These are phyloP conservation scores for Drosophila rubida DNA, from an alignment of 2,888 invertebrate species.

Conservation along the genomic window DNA sequence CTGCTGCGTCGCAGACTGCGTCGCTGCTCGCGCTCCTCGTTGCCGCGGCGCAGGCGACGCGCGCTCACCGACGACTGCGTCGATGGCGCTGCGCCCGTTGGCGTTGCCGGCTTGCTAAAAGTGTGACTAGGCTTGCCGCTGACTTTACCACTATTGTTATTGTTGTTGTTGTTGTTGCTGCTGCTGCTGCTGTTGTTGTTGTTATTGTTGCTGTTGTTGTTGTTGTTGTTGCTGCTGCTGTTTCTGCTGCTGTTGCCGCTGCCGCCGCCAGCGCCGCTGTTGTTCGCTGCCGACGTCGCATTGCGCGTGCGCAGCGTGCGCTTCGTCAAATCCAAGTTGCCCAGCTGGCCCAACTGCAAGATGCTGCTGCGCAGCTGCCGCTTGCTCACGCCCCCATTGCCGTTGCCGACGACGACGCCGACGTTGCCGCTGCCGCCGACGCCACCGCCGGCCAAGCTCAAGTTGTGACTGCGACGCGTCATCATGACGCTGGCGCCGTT, in stretches of 20 bases:
- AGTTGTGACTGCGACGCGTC: conserved; percentile 53
- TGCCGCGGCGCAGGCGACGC: conserved; percentile 57
- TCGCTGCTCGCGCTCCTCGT: conserved; percentile 65
- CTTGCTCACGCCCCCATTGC: conserved; percentile 57
- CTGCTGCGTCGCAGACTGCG: conserved; percentile 51
- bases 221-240: conserved; percentile 13
- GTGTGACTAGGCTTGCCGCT: conserved; percentile 57
- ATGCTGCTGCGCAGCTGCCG: conserved; percentile 82
- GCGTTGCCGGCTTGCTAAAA: conserved; percentile 57
- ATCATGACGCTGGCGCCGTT: conserved; percentile 18
- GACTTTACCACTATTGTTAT: conserved; percentile 40
- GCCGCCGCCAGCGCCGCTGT: background rate
- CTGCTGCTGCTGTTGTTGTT: conserved; percentile 42
- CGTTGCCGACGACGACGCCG: conserved; percentile 23
- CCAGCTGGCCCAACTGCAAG: conserved; percentile 47
- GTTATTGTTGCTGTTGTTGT: conserved; percentile 35
- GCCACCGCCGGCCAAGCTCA: conserved; percentile 32
- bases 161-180: conserved; percentile 7
- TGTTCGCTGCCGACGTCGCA: conserved; percentile 52
- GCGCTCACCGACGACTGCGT: background rate
- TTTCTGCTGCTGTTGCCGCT: conserved; percentile 29
- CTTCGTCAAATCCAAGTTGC: conserved; percentile 75
- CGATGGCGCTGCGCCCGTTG: conserved; percentile 35
- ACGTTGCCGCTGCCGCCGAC: conserved; percentile 13
- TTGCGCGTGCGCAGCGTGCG: conserved; percentile 83